Percentiles rank a stretch among this genome's conserved stretches.
Conservation (phyloP, 2,113 vertebrate genomes). For the Silurus meridionalis region DNA sequence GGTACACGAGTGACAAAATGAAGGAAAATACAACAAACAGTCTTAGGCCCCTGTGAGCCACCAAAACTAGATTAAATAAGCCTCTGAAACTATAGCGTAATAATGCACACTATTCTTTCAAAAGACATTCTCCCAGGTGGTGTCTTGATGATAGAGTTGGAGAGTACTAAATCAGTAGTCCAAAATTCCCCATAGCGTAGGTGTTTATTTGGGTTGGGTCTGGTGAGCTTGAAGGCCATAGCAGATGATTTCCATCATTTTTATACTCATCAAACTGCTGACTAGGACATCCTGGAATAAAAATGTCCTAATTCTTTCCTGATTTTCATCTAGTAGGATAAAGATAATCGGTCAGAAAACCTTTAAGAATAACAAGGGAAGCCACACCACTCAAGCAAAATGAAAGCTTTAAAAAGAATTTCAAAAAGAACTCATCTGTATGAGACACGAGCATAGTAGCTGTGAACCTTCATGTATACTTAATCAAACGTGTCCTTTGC, state of each 20-base stretch:
- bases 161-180: not conserved
- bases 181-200: not conserved
- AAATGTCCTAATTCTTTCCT: not conserved
- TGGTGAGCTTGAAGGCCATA: not conserved
- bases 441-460: conserved; percentile 34
- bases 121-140: not conserved
- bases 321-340: not conserved
- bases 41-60: not conserved
- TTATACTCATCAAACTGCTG: not conserved
- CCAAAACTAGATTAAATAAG: not conserved
- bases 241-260: not conserved
- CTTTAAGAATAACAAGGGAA: not conserved
- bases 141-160: not conserved
- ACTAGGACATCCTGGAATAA: not conserved
- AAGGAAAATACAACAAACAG: not conserved
- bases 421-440: not conserved
- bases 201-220: not conserved
- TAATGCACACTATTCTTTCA: not conserved
- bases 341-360: not conserved
- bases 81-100: not conserved
- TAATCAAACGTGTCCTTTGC: not conserved
- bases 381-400: not conserved
- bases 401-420: not conserved
- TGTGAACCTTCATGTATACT: not conserved
- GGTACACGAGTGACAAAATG: conserved; percentile 3